Conservation (phyloP, 2,797 vertebrate species). For the Nyctalus aviator region DNA sequence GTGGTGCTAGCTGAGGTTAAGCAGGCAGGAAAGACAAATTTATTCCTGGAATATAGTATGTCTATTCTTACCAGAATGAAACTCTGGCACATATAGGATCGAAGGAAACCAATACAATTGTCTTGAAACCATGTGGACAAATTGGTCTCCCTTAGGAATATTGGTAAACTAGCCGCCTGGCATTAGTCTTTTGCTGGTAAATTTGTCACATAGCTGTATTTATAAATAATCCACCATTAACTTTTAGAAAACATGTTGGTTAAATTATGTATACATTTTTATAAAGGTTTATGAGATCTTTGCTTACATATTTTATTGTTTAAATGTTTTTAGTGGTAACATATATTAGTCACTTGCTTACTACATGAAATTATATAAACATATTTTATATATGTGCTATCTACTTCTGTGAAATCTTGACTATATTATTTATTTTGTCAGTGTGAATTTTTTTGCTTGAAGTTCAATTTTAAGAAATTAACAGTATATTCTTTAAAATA, state of each 20-base stretch:
- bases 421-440: background rate
- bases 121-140: background rate
- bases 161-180: background rate
- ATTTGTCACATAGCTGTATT: background rate
- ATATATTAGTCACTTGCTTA: background rate
- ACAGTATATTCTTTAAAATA: background rate
- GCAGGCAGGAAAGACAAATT: background rate
- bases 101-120: background rate
- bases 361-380: background rate
- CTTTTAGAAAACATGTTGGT: conserved; percentile 9
- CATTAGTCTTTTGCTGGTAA: background rate
- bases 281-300: background rate
- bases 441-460: background rate
- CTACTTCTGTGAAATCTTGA: background rate
- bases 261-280: background rate
- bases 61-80: background rate
- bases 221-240: conserved; percentile 6
- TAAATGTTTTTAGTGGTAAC: background rate
- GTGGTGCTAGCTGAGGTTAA: background rate
- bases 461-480: background rate
- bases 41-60: background rate
- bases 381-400: background rate
- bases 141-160: background rate
- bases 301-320: background rate
- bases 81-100: background rate